Base-by-base conservation (phyloP, 1,140 invertebrate species). In the Drosophila elegans region DNA sequence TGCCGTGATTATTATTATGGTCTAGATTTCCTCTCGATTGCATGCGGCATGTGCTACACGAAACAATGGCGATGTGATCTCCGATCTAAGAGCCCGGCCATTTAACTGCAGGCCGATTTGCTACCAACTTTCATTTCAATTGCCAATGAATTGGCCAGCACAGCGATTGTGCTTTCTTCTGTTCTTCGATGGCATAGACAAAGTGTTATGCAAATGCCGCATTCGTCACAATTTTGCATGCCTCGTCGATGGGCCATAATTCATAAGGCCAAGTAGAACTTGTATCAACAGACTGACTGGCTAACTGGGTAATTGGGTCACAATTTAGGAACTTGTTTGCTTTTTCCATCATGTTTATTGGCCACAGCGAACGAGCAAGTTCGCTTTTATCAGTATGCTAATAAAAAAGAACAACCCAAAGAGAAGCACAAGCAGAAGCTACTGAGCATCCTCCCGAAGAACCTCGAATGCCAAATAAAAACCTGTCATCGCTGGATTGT, bases 221-320 rank as follows among this genome's bases (percentile, higher is more conserved):
- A 12, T 39, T 52, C 32, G 46, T 36, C 71, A 63, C 48, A 66
- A 67, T 56, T 45, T 46, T 3, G 45, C 48, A 29, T 48, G 66
- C 36, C 61, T 45, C 27, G 12, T 11, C 53, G 29, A 55, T 39
- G 63, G 51, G 25, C 21, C 59, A 12, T 21, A 69, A 56, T 69
- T 71, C 64, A 71, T 34, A 41, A 48, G 21, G 45, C 45, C 60
- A 51, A 62, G 39, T 34, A 44, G 62, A 64, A 52, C 44, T 57
- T 13, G 64, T 64, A 49, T 44, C 39, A 53, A 49, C 48, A 63
- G 74, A 71, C 69, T 72, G 74, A 71, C 69, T 72, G 45, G 69
- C 60, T 81, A 89, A 78, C 73, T 88, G 77, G 84, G 84, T 89
- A 88, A 88, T 80, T 89, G 84, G 84, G 84, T 88, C 84, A 89